phyloP scores from a whole-genome alignment of 1,140 invertebrate species.

The Drosophila tsacasi region DNA sequence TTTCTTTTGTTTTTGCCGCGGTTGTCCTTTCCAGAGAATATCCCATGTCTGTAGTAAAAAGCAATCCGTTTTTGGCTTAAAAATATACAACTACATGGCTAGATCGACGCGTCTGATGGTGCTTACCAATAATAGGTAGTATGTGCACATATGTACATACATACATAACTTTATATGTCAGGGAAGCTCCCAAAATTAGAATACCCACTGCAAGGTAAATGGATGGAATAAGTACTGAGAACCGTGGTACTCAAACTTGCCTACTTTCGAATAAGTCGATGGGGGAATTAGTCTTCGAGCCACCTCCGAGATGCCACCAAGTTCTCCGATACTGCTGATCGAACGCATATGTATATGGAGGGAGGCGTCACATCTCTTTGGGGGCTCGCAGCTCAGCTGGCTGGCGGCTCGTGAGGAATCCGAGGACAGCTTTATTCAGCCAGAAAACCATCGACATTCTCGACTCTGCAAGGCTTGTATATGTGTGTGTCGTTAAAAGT shows the following conservation, averaged over 20 bases:
- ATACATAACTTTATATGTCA: no score
- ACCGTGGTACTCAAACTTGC: no score
- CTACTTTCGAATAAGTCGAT: not conserved
- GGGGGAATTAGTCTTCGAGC: not conserved
- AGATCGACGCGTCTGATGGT: no score
- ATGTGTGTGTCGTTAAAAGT: not conserved
- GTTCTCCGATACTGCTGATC: slow-evolving; percentile 1
- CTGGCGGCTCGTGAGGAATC: slow-evolving; percentile 2
- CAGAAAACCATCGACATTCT: slow-evolving; percentile 10
- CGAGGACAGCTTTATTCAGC: not conserved
- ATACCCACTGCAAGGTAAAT: not conserved
- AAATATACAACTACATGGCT: no score
- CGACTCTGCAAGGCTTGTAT: slow-evolving; percentile 3
- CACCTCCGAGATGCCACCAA: not conserved
- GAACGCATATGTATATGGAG: not conserved
- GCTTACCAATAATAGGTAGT: no score
- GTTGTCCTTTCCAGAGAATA: no score
- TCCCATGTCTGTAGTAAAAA: no score
- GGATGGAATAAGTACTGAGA: not conserved
- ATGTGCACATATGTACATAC: no score
- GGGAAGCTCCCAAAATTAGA: not conserved
- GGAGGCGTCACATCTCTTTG: slow-evolving; percentile 4
- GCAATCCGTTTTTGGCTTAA: no score
- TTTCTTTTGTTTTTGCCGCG: no score
- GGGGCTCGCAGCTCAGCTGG: not conserved